Evolutionary conservation across 35 echinoderm and acorn worm genomes (phyloP).

Genomic region (Diadema setosum): DNA sequence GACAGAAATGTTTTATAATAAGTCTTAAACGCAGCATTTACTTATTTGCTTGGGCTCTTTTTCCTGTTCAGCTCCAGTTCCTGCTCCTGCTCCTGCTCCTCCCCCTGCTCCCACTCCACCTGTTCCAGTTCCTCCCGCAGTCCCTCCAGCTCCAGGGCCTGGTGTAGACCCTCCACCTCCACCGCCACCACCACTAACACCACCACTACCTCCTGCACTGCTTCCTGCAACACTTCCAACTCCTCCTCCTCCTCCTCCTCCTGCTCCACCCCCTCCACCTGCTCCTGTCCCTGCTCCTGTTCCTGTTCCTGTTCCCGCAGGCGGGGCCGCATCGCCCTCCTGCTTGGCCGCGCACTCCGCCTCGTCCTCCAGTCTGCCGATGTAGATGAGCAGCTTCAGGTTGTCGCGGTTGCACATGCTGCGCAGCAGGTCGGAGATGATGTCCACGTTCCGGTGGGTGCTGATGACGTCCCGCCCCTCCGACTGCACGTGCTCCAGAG

Average conservation of each 20-base stretch:
- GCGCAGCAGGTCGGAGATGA: conserved; percentile 64
- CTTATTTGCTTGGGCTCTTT: neutral
- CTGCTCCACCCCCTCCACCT: neutral
- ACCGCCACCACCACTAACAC: neutral
- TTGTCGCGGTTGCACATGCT: conserved; percentile 38
- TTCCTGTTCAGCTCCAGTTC: neutral
- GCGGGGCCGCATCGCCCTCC: neutral
- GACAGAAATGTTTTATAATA: too few species aligned
- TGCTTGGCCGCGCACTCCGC: conserved; percentile 8
- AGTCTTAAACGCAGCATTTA: too few species aligned
- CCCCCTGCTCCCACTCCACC: too few species aligned
- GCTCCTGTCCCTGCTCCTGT: too few species aligned
- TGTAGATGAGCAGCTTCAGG: conserved; percentile 70
- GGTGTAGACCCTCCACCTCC: neutral
- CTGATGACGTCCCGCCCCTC: conserved; percentile 13
- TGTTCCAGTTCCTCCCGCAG: neutral
- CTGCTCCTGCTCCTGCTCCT: too few species aligned
- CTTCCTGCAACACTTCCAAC: neutral
- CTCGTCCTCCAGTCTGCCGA: conserved; percentile 86
- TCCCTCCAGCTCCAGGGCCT: neutral
- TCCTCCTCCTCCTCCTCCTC: neutral
- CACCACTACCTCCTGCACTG: neutral
- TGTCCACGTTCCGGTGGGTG: conserved; percentile 51
- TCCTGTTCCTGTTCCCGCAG: neutral
- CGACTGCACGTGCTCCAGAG: conserved; percentile 58